Evolutionary conservation across 30 jellyfish, hydroid and myxozoan species (phyloP), one percentile per base, ranked within the genome.

Genomic region (Chrysaora quinquecirrha): DNA sequence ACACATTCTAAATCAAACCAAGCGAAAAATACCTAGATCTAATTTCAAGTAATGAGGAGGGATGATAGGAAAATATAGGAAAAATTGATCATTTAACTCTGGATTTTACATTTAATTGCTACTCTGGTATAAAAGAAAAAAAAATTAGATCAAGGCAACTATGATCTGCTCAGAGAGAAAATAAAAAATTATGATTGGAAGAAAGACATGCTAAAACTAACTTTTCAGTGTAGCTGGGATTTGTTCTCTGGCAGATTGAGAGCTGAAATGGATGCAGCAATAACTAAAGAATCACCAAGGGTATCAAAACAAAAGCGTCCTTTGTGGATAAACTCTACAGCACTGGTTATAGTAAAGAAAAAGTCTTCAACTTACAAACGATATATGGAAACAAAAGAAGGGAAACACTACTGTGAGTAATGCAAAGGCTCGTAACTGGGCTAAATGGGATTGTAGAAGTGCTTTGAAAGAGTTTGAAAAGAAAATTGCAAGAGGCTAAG

Each of bases 381-480:
- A 78, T 86, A 86, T 32, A 63, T 27, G 72, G 87, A 79, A 48
- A 12, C 96, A 63, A 84, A 4, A 47, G 89, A 77, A 64, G 86
- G 89, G 54, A 77, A 77, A 33, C 86, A 43, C 69, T 35, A 46
- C 14, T 18, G 58, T 33, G 76, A 49, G 54, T 29, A 66, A n/a
- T 46, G 78, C 74, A 30, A 61, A 31, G 47, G 73, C 73, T 14
- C 64, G 73, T 16, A 77, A 56, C 82, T 86, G 61, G 48, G 81
- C 84, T 14, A 77, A 77, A 32, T 31, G 79, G 67, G 84, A 86
- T 10, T 77, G 86, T 22, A 56, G 83, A 28, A 62, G 69, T 38
- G 89, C 71, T 16, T 25, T 58, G 67, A 62, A 46, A 77, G 83
- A 54, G 31, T 77, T 77, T 25, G 84, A 77, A 77, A 77, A 54